Conservation (phyloP, 2,113 vertebrate species). For the Pongo abelii region DNA sequence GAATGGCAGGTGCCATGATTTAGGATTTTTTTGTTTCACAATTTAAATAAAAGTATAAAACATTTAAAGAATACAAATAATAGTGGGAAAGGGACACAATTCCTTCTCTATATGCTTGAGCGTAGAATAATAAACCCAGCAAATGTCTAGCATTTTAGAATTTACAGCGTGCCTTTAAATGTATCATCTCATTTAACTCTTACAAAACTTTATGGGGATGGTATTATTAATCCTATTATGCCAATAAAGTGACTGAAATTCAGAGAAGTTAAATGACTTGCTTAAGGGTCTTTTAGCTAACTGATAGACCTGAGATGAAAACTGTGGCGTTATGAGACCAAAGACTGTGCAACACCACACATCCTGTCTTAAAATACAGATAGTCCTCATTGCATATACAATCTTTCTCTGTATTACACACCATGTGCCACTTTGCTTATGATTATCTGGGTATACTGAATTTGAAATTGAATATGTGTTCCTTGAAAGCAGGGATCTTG, state of each 20-base stretch:
- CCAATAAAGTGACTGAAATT: background rate
- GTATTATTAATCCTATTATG: background rate
- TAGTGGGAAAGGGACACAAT: background rate
- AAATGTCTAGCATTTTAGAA: background rate
- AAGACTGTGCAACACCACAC: background rate
- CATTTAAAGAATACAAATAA: background rate
- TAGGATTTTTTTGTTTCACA: background rate
- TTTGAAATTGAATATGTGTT: background rate
- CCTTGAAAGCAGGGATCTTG: background rate
- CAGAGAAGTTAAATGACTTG: background rate
- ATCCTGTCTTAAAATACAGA: background rate
- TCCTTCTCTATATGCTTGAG: background rate
- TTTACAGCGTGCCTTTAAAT: background rate
- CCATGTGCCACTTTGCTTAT: background rate
- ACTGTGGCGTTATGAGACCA: background rate
- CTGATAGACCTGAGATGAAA: background rate
- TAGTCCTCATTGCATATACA: background rate
- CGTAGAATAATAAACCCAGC: background rate
- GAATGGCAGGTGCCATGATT: background rate
- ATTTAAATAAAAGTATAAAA: background rate
- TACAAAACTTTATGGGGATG: background rate
- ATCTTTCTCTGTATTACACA: background rate
- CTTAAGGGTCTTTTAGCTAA: background rate
- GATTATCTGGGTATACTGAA: background rate
- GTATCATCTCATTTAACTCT: background rate